Evolutionary conservation across 1,140 invertebrate species (phyloP), one percentile per base, ranked within the genome.

Genomic region (Drosophila quadrilineata): DNA sequence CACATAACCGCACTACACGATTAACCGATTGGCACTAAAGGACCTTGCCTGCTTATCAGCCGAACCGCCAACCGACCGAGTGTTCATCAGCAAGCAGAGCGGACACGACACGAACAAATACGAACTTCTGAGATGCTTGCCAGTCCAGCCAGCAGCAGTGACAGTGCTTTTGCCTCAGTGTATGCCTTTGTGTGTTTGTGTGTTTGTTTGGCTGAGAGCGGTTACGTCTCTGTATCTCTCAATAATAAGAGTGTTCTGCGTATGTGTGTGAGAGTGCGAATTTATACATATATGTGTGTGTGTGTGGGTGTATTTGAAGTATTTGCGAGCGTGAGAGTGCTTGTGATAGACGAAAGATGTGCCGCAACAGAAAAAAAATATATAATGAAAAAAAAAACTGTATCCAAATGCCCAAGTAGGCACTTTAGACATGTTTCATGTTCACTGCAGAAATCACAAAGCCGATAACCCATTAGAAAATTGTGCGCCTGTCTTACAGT

Each of bases 1-100:
- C 64, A 84, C 79, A 84, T 84, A 65, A 84, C 77, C 77, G 77
- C 77, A 85, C 77, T 71, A 84, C 79, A 84, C 77, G 77, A 84
- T 74, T 84, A 74, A 84, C 77, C 85, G 77, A 85, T 84, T 84
- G 77, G 79, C 77, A 84, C 77, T 84, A 63, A 77, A 76, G 56
- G 46, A 52, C 38, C 63, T 60, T 35, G 57, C 38, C 28, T 60
- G 63, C 58, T 67, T 67, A 67, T 67, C 57, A 63, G 28, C 14
- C 41, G 16, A 22, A 45, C 17, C 21, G 14, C 14, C 14, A 33
- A 3, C 35, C 24, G 10, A 28, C 9, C 38, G 45, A 29, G 8
- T 49, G 36, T 22, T 3, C 22, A 24, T 1, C 53, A 31, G 28
- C 49, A 50, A 26, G 28, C 9, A 21, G 14, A 36, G 6, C 40